These are phyloP conservation scores for Meloe dianella DNA, from an alignment of 2,888 invertebrate genomes.

Conservation along the genomic window DNA sequence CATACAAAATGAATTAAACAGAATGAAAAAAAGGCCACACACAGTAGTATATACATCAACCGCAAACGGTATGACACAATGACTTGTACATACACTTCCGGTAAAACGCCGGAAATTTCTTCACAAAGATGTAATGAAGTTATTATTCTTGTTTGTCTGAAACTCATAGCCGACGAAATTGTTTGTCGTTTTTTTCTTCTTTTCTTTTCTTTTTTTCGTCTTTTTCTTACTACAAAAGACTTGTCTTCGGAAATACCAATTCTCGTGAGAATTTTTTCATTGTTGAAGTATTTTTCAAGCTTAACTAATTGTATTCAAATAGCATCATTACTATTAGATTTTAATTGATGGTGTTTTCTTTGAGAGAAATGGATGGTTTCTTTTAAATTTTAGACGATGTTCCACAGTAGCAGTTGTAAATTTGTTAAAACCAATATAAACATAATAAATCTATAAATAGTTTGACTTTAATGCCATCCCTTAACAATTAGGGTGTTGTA, in stretches of 20 bases:
- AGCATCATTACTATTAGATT: neutral
- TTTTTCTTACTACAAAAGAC: slow-evolving; percentile 5
- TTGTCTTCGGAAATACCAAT: slow-evolving; percentile 10
- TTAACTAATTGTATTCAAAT: slow-evolving; percentile 2
- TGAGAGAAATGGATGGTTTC: neutral
- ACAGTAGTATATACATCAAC: slow-evolving; percentile 20
- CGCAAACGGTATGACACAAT: slow-evolving; percentile 34
- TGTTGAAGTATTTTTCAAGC: slow-evolving; percentile 1
- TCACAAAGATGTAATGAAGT: slow-evolving; percentile 29
- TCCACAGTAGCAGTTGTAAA: neutral
- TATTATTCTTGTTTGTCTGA: slow-evolving; percentile 24
- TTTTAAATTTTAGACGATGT: too few species aligned
- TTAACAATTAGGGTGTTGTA: slow-evolving; percentile 25
- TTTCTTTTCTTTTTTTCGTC: slow-evolving; percentile 14
- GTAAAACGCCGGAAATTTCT: slow-evolving; percentile 30
- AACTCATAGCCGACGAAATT: slow-evolving; percentile 19
- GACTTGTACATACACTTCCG: slow-evolving; percentile 35
- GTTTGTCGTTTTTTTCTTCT: neutral
- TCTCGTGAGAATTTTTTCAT: slow-evolving; percentile 25
- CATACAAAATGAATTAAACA: too few species aligned
- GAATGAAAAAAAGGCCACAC: slow-evolving; percentile 24
- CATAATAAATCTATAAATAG: slow-evolving; percentile 29
- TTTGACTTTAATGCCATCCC: slow-evolving; percentile 24
- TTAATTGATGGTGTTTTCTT: neutral
- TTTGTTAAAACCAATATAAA: slow-evolving; percentile 10